Evolutionary conservation across 2,797 vertebrate species (phyloP).

Genomic region (Myotis pilosus): DNA sequence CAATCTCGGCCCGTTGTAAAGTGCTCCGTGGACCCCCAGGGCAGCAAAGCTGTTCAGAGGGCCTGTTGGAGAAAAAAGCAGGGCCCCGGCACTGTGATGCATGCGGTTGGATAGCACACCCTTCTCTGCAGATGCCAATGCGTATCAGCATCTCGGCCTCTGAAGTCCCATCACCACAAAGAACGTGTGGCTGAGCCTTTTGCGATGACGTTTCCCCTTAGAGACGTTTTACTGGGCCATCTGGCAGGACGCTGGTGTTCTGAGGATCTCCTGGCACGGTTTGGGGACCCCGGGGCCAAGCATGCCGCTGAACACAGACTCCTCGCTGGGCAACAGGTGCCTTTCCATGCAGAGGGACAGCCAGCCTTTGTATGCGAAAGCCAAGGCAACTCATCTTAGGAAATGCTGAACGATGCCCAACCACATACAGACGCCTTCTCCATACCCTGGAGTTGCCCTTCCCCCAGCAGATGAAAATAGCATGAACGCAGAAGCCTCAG

Average conservation of each 20-base stretch:
- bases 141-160: background rate
- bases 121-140: background rate
- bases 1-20: background rate
- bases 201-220: background rate
- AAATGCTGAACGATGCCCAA: background rate
- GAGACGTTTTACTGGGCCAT: background rate
- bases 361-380: background rate
- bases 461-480: background rate
- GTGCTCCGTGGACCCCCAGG: too few relatives aligned
- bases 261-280: background rate
- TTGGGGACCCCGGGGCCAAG: background rate
- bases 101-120: rapidly evolving
- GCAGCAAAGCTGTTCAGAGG: background rate
- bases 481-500: background rate
- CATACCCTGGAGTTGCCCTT: background rate
- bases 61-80: background rate
- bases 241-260: background rate
- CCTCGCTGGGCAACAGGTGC: background rate
- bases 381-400: background rate
- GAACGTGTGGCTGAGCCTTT: background rate
- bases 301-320: background rate
- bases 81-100: rapidly evolving
- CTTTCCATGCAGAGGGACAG: background rate
- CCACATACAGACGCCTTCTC: background rate
- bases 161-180: background rate